Conservation (phyloP, 2,113 vertebrate genomes). For the Pholis gunnellus region DNA sequence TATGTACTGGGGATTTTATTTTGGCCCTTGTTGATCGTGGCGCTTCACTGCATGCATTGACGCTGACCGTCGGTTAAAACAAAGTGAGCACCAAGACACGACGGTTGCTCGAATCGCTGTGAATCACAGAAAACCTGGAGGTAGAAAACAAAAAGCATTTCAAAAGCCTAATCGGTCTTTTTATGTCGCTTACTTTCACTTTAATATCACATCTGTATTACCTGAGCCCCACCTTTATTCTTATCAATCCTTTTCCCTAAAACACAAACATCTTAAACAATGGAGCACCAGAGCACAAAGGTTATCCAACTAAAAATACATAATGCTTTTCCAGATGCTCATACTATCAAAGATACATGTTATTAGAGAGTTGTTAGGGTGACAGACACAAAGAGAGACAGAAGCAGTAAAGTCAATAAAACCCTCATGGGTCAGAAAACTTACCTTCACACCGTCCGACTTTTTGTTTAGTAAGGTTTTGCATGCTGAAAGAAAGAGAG, state of each 20-base stretch:
- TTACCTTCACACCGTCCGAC: slow-evolving; percentile 98
- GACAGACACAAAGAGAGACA: slow-evolving; percentile 31
- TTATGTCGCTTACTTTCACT: slow-evolving; percentile 1
- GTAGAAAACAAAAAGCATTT: slow-evolving; percentile 11
- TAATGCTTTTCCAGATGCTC: neutral
- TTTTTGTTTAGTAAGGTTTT: slow-evolving; percentile 99
- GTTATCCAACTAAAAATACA: slow-evolving; percentile 13
- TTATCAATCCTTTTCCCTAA: slow-evolving; percentile 2
- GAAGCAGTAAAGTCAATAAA: slow-evolving; percentile 13
- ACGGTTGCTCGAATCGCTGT: neutral
- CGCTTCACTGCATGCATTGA: slow-evolving; percentile 83
- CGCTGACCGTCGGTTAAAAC: slow-evolving; percentile 36
- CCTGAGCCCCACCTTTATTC: neutral
- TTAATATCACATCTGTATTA: slow-evolving; percentile 8
- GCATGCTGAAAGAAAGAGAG: slow-evolving; percentile 89
- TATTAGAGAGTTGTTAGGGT: slow-evolving; percentile 29
- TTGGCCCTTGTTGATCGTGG: slow-evolving; percentile 48
- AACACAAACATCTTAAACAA: slow-evolving; percentile 17
- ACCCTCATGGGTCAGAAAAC: slow-evolving; percentile 39
- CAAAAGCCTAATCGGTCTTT: neutral
- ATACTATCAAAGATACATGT: slow-evolving; percentile 33
- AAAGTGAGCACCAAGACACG: slow-evolving; percentile 31
- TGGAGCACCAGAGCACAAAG: slow-evolving; percentile 34
- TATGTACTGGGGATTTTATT: slow-evolving; percentile 41
- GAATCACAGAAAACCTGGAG: slow-evolving; percentile 10